Evolutionary conservation across 2,797 vertebrate species (phyloP).

Genomic region (Cheirogaleus major): DNA sequence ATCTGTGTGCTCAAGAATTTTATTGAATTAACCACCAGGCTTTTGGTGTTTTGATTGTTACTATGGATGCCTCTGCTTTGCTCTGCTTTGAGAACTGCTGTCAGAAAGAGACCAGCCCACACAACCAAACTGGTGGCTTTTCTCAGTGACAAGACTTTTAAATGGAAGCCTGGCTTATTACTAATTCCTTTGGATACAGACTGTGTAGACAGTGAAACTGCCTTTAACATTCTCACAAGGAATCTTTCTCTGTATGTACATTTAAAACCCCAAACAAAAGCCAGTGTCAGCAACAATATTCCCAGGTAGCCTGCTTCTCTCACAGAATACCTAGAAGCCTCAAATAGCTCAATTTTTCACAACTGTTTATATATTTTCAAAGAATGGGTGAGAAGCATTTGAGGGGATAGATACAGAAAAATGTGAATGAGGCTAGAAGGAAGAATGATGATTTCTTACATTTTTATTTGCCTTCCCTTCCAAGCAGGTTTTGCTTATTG

Average conservation of each 20-base stretch:
- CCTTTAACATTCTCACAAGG: neutral
- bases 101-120: conserved; percentile 36
- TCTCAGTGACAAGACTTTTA: neutral
- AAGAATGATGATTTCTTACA: neutral
- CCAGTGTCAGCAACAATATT: neutral
- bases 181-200: conserved; percentile 46
- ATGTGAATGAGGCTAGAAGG: neutral
- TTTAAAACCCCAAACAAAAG: conserved; percentile 8
- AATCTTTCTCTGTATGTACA: neutral
- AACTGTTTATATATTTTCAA: neutral
- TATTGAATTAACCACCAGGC: conserved; percentile 21
- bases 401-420: neutral
- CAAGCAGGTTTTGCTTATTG: neutral
- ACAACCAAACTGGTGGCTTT: neutral
- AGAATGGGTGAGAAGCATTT: neutral
- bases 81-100: neutral
- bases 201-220: neutral
- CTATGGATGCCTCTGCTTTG: conserved; percentile 11
- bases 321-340: neutral
- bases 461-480: neutral
- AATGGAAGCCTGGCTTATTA: neutral
- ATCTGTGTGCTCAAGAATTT: conserved; percentile 37
- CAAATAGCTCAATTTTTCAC: neutral
- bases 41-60: conserved; percentile 53
- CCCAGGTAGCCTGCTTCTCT: neutral